Base-by-base conservation (phyloP, 2,888 invertebrate species). In the Cinara cedri region DNA sequence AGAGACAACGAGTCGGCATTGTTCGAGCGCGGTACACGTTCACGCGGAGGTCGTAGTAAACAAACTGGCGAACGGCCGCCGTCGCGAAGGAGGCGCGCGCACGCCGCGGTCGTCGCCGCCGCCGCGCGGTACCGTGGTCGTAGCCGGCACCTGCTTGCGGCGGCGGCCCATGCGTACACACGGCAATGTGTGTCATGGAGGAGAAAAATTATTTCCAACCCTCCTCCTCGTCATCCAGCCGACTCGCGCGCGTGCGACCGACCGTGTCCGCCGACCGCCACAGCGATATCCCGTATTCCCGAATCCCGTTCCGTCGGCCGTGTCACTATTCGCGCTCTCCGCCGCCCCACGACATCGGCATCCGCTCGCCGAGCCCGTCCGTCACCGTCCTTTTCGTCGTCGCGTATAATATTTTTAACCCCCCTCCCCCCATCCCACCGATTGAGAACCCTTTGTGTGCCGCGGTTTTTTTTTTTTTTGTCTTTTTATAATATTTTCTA, bases 151-250 rank as follows among this genome's bases (percentile, higher is more conserved):
- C 74, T 34, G 72, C 44, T 24, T 46, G 24, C 44, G 51, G 21
- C 34, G 54, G 44, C 55, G 74, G 42, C 51, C 74, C 63, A 72
- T 72, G 72, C 72, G 74, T 74, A 54, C 55, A 44, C 76, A 19
- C 19, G 63, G 44, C 16, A 51, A 51, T 6, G 63, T 42, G 68
- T n/a, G 57, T 76, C 76, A 76, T 76, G 76, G 76, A 76, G 57
- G 76, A 76, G 68, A 76, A 76, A 76, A 68, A 76, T 49, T 57
- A 68, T 76, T 62, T 19, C 16, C 24, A 34, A 51, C 34, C 72
- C 72, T 49, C 51, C 51, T n/a, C n/a, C n/a, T n/a, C n/a, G n/a
- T n/a, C n/a, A n/a, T n/a, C n/a, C n/a, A n/a, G 26, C 16, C 72
- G 26, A 60, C 71, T 21, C 51, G 54, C n/a, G 11, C 66, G 19